These are phyloP conservation scores for Apamea crenata DNA, from an alignment of 2,888 invertebrate genomes.

Conservation along the genomic window DNA sequence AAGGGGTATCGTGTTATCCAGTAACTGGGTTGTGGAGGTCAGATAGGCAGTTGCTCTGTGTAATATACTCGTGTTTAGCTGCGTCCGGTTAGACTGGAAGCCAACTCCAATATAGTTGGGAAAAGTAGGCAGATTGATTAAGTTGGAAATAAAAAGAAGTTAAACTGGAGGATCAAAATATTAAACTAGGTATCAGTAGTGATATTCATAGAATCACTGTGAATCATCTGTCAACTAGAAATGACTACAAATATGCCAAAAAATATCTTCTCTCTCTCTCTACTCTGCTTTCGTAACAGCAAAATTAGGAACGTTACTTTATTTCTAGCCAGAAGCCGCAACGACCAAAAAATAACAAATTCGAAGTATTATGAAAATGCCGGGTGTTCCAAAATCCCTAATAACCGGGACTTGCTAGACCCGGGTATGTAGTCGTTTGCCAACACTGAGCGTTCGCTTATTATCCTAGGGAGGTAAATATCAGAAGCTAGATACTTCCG, in stretches of 20 bases:
- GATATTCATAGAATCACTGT: neutral
- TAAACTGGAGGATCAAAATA: neutral
- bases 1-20: too few species aligned
- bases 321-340: neutral
- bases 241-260: neutral
- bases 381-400: slow-evolving; percentile 26
- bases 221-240: neutral
- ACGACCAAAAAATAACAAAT: neutral
- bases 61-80: too few species aligned
- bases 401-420: slow-evolving; percentile 10
- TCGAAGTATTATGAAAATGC: slow-evolving; percentile 21
- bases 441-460: slow-evolving; percentile 4
- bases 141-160: neutral
- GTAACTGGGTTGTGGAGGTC: too few species aligned
- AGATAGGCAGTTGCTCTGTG: too few species aligned
- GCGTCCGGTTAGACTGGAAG: too few species aligned
- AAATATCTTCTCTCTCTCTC: neutral
- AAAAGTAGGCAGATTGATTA: too few species aligned
- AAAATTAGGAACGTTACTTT: neutral
- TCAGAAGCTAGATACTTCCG: neutral
- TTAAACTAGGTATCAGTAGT: too few species aligned
- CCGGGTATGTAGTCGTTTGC: slow-evolving; percentile 1
- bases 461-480: slow-evolving; percentile 19
- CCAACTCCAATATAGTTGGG: too few species aligned
- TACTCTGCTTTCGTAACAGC: neutral